Evolutionary conservation across 2,113 vertebrate genomes (phyloP).

Genomic region (Meles meles): DNA sequence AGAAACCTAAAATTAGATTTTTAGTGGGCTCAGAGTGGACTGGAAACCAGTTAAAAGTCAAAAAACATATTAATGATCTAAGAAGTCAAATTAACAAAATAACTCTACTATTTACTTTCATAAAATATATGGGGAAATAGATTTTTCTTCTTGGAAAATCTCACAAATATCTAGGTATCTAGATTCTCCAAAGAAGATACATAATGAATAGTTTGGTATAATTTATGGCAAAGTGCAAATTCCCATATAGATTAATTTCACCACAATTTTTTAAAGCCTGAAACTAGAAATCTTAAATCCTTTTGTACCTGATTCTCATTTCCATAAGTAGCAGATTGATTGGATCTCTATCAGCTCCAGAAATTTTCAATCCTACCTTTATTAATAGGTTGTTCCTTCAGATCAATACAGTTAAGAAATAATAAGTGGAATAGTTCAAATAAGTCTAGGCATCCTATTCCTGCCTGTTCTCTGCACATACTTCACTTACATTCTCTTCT

Average conservation of each 20-base stretch:
- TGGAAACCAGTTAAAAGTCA: not conserved
- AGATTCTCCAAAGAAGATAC: not conserved
- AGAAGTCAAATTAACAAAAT: not conserved
- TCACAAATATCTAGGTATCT: not conserved
- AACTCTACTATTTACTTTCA: not conserved
- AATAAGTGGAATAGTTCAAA: not conserved
- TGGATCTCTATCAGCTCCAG: not conserved
- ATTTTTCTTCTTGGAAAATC: not conserved
- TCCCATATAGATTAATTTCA: not conserved
- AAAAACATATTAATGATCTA: not conserved
- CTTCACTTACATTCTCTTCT: not conserved
- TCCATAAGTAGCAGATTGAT: not conserved
- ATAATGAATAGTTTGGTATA: not conserved
- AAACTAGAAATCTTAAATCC: not conserved
- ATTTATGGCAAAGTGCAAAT: not conserved
- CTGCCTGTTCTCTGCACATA: not conserved
- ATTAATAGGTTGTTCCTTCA: not conserved
- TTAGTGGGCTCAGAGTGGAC: not conserved
- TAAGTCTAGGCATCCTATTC: not conserved
- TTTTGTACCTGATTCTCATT: not conserved
- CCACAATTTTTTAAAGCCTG: not conserved
- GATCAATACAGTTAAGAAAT: constrained; percentile 12
- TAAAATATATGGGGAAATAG: not conserved
- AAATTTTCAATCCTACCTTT: not conserved
- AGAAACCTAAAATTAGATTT: not conserved